Conservation (phyloP, 1,140 invertebrate species). For the Uloborus diversus region DNA sequence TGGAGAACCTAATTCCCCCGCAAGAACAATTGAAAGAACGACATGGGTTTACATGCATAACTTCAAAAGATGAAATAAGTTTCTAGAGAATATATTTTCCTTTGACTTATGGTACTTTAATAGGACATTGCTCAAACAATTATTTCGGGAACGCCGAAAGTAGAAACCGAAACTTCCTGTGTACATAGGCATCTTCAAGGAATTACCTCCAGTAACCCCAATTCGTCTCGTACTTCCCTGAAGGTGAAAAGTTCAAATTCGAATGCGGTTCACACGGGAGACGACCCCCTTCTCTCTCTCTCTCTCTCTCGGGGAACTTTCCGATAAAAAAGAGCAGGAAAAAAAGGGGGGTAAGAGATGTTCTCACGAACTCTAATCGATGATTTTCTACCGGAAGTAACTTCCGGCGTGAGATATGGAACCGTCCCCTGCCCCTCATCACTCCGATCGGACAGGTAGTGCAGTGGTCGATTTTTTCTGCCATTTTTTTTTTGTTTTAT, state of each 20-base stretch:
- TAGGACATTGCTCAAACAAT: too few species aligned
- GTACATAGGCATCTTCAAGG: too few species aligned
- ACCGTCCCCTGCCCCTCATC: background rate
- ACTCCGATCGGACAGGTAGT: background rate
- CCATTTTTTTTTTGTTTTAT: too few species aligned
- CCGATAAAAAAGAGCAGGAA: background rate
- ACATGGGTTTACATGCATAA: too few species aligned
- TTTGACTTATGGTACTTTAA: too few species aligned
- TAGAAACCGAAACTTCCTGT: too few species aligned
- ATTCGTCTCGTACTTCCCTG: background rate
- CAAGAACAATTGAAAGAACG: too few species aligned
- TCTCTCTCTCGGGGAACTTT: background rate
- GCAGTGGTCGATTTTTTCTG: background rate
- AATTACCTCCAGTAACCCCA: background rate
- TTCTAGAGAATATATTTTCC: too few species aligned
- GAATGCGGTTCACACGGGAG: constrained; percentile 34
- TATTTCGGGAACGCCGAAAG: too few species aligned
- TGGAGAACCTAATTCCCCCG: too few species aligned
- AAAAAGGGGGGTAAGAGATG: constrained; percentile 13
- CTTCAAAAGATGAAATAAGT: too few species aligned
- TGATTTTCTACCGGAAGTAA: constrained; percentile 40
- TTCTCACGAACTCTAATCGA: constrained; percentile 43
- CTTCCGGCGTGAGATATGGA: constrained; percentile 13
- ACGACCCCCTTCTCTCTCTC: background rate
- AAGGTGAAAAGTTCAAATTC: constrained; percentile 47